phyloP scores from a whole-genome alignment of 2,113 vertebrate species.

The Seriola rivoliana region DNA sequence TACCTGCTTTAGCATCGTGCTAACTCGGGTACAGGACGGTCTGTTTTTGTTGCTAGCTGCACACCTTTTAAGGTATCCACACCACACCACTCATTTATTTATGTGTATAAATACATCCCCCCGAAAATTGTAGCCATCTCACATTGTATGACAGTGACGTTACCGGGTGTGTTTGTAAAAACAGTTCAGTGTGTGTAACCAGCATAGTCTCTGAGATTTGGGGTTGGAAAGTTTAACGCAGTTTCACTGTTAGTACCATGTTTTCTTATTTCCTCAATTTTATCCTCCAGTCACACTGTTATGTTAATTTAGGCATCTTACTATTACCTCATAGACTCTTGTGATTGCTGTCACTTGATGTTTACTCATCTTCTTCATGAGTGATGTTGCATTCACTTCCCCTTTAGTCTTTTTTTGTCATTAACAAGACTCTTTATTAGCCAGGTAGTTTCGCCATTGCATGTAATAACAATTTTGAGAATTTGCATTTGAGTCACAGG shows the following conservation, averaged over 20 bases:
- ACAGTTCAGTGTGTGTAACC: background rate
- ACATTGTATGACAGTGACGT: background rate
- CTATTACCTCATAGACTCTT: background rate
- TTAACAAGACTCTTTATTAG: background rate
- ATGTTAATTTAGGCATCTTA: background rate
- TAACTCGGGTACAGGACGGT: slow-evolving; percentile 49
- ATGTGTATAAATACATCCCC: background rate
- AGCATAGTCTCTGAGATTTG: background rate
- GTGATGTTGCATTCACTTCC: slow-evolving; percentile 48
- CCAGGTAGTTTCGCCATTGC: background rate
- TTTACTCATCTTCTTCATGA: slow-evolving; percentile 33
- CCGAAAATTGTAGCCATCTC: background rate
- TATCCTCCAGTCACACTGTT: too few relatives aligned
- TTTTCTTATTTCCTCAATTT: background rate
- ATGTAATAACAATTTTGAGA: background rate
- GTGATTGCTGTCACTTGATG: slow-evolving; percentile 35
- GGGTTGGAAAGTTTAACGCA: background rate
- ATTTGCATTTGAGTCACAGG: background rate
- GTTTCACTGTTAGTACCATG: background rate
- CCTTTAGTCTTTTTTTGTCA: background rate
- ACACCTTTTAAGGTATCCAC: background rate
- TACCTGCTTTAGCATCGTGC: slow-evolving; percentile 53
- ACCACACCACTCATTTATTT: background rate
- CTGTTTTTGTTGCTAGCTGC: slow-evolving; percentile 30
- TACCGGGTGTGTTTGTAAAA: background rate